Base-by-base conservation (phyloP, 2,113 vertebrate species). In the Phaetusa simplex region DNA sequence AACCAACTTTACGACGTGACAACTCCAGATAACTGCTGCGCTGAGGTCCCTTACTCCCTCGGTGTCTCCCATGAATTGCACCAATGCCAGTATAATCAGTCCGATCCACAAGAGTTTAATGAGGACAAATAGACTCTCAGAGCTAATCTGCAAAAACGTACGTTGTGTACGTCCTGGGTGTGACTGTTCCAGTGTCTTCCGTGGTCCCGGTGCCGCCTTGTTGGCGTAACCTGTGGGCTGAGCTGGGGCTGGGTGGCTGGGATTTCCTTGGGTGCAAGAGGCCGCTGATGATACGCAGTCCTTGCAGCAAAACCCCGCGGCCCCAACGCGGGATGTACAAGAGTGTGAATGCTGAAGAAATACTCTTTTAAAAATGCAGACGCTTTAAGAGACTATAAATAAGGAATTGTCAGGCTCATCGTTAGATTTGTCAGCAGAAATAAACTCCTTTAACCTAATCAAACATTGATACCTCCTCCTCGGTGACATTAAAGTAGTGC, bases 201-300 rank as follows among this genome's bases (percentile, higher is more conserved):
- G 0, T 61, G 27, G 43, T 42, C 36, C 43, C 52, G 24, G 40
- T 77, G 34, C 11, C 0, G 0, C 6, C 1, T 38, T 38, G 18
- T 43, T 80, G 14, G 79, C 65, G 64, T 40, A 20, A 5, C 3
- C 8, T 2, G 14, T n/a, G 59, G 64, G 34, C 32, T 50, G 22
- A 32, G 3, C 24, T 56, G 6, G 14, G 14, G 14, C 4, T 65
- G 1, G 24, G 1, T 42, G 29, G 20, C 32, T 36, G 6, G 36
- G 56, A 3, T 6, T 12, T 62, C 49, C 27, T 8, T 38, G 20
- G 20, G 4, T 56, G 11, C 34, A 50, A 56, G 59, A 61, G 24
- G 14, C 42, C 5, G 8, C 8, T 81, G 53, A 16, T 36, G 32
- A 14, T 81, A 24, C 52, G 3, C 11, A 36, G 50, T 55, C 36